Evolutionary conservation across 2,113 vertebrate species (phyloP).

Genomic region (Semnornis frantzii): DNA sequence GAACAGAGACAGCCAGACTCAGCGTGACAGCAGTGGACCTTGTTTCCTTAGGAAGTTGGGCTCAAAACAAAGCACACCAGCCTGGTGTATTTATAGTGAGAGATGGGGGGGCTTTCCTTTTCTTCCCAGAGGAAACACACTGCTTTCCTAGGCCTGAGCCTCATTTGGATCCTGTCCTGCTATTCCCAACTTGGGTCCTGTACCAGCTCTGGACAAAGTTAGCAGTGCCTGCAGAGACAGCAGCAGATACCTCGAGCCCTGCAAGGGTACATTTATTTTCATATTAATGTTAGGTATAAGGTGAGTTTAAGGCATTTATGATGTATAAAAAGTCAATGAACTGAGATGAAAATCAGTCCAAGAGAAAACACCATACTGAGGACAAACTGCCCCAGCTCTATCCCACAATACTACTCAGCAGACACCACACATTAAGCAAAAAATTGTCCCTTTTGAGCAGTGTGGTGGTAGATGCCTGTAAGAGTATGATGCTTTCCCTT

Average conservation of each 20-base stretch:
- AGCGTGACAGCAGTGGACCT: conserved; percentile 29
- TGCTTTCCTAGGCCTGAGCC: conserved; percentile 12
- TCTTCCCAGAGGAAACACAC: conserved; percentile 43
- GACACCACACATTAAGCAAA: background rate
- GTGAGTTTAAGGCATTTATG: background rate
- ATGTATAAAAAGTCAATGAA: background rate
- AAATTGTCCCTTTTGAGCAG: background rate
- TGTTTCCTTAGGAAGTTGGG: conserved; percentile 63
- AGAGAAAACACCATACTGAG: background rate
- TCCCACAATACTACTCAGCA: background rate
- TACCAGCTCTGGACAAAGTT: background rate
- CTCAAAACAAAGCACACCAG: conserved; percentile 56
- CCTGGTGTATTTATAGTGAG: conserved; percentile 32
- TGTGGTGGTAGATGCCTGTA: background rate
- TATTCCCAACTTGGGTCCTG: background rate
- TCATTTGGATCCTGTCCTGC: background rate
- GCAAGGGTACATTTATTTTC: background rate
- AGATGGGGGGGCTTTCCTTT: conserved; percentile 39
- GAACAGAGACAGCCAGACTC: conserved; percentile 53
- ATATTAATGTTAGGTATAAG: background rate
- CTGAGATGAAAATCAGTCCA: background rate
- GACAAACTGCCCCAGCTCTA: background rate
- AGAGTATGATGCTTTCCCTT: background rate
- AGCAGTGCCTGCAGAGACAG: background rate
- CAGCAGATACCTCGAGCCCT: background rate